phyloP scores from a whole-genome alignment of 2,113 vertebrate species.

The Hemibagrus wyckioides region DNA sequence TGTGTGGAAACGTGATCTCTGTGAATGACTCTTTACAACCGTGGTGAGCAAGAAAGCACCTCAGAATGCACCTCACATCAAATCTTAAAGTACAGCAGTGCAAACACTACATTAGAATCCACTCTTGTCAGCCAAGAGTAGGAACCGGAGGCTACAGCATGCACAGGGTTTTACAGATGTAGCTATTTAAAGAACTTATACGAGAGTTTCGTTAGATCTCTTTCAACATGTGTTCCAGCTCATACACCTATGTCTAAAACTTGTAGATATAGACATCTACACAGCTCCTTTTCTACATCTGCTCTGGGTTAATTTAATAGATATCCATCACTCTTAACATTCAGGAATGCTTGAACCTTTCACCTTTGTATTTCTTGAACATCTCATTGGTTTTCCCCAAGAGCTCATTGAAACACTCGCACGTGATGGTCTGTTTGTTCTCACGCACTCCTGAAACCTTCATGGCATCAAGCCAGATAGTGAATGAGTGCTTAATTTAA shows the following conservation, averaged over 20 bases:
- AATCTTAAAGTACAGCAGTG: neutral
- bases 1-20: neutral
- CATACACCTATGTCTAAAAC: neutral
- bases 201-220: neutral
- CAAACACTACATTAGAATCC: neutral
- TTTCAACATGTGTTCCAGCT: neutral
- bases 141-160: neutral
- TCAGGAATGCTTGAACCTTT: neutral
- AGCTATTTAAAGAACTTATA: neutral
- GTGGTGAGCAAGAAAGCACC: neutral
- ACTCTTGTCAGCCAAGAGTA: neutral
- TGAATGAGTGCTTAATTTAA: neutral
- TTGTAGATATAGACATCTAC: neutral
- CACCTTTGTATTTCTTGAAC: neutral
- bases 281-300: neutral
- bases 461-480: slow-evolving; percentile 3
- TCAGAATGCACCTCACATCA: neutral
- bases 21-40: neutral
- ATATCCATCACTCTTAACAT: neutral
- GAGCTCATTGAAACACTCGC: neutral
- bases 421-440: neutral
- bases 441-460: neutral
- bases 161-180: neutral
- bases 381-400: neutral
- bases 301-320: neutral